phyloP scores from a whole-genome alignment of 2,888 invertebrate species.

The Leptopilina myrica region DNA sequence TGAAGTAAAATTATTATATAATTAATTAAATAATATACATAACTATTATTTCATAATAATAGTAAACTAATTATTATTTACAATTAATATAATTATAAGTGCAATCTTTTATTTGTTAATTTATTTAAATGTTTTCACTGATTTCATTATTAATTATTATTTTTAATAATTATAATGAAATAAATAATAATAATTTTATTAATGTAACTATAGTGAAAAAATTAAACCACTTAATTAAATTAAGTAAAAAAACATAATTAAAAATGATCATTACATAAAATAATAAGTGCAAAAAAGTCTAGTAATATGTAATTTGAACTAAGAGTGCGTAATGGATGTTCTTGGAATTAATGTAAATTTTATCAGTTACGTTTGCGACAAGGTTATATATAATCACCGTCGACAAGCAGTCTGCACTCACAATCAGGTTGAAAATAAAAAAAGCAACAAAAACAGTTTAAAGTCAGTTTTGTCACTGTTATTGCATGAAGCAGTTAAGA shows the following conservation, averaged over 20 bases:
- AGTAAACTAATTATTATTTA: too few relatives aligned
- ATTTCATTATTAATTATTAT: too few relatives aligned
- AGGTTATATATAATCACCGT: slow-evolving; percentile 37
- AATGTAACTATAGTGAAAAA: too few relatives aligned
- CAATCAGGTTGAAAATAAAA: slow-evolving; percentile 20
- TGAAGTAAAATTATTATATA: too few relatives aligned
- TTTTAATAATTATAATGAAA: too few relatives aligned
- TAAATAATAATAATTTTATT: too few relatives aligned
- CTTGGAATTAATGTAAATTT: slow-evolving; percentile 29
- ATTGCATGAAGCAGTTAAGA: slow-evolving; percentile 5
- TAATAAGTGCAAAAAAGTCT: not conserved
- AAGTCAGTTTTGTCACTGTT: not conserved
- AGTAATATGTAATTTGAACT: not conserved
- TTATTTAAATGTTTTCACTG: too few relatives aligned
- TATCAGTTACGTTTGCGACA: slow-evolving; percentile 28
- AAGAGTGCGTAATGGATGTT: slow-evolving; percentile 24
- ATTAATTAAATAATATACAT: too few relatives aligned
- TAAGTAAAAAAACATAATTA: not conserved
- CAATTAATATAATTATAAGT: too few relatives aligned
- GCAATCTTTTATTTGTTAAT: too few relatives aligned
- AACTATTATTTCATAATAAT: too few relatives aligned
- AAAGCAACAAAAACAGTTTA: slow-evolving; percentile 15
- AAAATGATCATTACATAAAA: not conserved
- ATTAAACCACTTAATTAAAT: too few relatives aligned
- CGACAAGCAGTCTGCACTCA: slow-evolving; percentile 34